Conservation (phyloP, 2,888 invertebrate species). For the Siphlonurus alternatus region DNA sequence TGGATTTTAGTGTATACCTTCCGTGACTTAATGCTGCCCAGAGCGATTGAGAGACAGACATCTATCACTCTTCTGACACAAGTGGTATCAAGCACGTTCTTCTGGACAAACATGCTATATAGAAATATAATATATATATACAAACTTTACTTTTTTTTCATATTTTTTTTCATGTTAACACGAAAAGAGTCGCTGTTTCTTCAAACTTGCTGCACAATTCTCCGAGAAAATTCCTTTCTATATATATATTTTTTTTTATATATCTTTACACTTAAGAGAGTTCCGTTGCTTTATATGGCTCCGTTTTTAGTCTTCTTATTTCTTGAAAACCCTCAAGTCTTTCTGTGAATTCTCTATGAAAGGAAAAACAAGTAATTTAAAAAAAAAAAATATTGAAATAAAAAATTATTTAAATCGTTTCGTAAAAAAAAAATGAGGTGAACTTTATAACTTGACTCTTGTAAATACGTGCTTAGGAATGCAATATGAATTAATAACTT, state of each 20-base stretch:
- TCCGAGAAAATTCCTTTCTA: neutral
- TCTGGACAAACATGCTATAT: too few species aligned
- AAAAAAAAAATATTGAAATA: neutral
- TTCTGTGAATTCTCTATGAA: neutral
- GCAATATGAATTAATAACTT: neutral
- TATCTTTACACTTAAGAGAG: neutral
- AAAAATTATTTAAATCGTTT: neutral
- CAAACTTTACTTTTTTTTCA: too few species aligned
- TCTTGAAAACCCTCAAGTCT: neutral
- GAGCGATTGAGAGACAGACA: too few species aligned
- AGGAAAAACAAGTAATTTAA: neutral
- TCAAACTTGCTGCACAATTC: neutral
- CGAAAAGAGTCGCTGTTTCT: neutral
- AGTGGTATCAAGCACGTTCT: too few species aligned
- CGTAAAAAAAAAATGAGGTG: too few species aligned
- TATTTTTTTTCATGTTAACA: neutral
- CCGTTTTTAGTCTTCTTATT: neutral
- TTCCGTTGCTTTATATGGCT: neutral
- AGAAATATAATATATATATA: too few species aligned
- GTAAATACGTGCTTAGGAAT: neutral
- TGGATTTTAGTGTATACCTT: too few species aligned
- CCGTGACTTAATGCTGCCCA: too few species aligned
- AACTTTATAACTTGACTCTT: neutral
- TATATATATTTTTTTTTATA: too few species aligned
- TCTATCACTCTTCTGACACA: too few species aligned